Conservation (phyloP, 2,797 vertebrate genomes). For the Phrynocephalus vlangalii region DNA sequence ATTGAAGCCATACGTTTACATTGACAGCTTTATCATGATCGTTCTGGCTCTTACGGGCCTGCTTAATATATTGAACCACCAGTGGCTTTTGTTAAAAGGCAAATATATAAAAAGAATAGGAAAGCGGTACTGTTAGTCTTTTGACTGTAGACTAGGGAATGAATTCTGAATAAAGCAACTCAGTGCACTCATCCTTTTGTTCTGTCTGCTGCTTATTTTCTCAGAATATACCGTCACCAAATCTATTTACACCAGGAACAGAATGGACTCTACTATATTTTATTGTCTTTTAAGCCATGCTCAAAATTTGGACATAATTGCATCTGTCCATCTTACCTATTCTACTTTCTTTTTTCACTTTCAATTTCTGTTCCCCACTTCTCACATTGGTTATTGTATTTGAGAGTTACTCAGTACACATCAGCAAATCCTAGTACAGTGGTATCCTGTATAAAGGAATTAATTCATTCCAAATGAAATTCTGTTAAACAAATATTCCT, state of each 20-base stretch:
- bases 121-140: not conserved
- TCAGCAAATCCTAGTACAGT: not conserved
- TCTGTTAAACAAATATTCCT: too few species aligned
- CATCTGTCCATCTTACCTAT: not conserved
- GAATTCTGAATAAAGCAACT: too few species aligned
- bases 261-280: not conserved
- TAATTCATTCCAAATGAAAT: too few species aligned
- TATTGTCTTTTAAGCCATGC: not conserved
- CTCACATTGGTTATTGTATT: not conserved
- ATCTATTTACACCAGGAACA: not conserved
- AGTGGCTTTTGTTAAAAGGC: conserved; percentile 15
- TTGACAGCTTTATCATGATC: not conserved
- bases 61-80: not conserved
- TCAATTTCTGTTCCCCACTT: not conserved
- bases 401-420: not conserved
- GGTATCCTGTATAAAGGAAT: too few species aligned
- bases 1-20: conserved; percentile 28
- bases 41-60: not conserved
- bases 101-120: not conserved
- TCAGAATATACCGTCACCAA: not conserved
- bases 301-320: not conserved
- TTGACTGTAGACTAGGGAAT: not conserved
- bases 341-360: not conserved
- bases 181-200: too few species aligned
- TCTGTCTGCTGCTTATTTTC: not conserved